A percentile compares a stretch with the other conserved stretches of the same genome.
These are phyloP conservation scores for Sebastolobus alascanus DNA, from an alignment of 2,797 vertebrate genomes.

Conservation along the genomic window DNA sequence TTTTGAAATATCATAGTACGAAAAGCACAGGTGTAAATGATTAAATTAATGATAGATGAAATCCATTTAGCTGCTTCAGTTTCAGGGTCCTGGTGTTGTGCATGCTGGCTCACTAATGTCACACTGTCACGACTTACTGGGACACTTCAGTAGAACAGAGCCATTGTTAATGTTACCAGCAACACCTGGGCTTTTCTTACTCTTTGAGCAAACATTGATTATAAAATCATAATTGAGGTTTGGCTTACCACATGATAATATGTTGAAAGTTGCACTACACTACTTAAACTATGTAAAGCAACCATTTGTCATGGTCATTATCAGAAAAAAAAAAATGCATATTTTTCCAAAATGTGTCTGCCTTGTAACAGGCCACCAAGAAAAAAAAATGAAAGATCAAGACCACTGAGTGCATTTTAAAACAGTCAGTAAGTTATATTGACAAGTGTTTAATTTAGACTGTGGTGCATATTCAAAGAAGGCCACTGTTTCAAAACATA, in stretches of 20 bases:
- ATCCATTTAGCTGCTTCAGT: not conserved
- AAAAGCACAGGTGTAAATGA: not conserved
- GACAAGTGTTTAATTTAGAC: too few species aligned
- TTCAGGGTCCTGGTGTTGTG: not conserved
- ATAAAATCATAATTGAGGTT: not conserved
- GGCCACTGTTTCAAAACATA: too few species aligned
- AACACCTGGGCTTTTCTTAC: not conserved
- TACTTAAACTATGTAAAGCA: too few species aligned
- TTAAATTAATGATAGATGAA: not conserved
- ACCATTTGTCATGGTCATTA: not conserved
- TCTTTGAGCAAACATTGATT: not conserved
- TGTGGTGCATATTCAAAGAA: not conserved
- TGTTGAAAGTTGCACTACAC: not conserved
- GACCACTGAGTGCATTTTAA: not conserved
- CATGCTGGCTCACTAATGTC: not conserved
- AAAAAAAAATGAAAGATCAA: not conserved
- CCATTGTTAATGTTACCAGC: not conserved
- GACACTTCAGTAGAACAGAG: not conserved
- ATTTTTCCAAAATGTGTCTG: not conserved
- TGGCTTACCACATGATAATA: not conserved
- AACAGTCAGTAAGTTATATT: not conserved
- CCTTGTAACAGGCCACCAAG: not conserved
- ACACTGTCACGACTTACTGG: not conserved
- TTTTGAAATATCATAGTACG: not conserved
- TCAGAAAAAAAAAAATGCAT: not conserved